Conservation (phyloP, 1,140 invertebrate genomes). For the Diplogasteroides magnus region DNA sequence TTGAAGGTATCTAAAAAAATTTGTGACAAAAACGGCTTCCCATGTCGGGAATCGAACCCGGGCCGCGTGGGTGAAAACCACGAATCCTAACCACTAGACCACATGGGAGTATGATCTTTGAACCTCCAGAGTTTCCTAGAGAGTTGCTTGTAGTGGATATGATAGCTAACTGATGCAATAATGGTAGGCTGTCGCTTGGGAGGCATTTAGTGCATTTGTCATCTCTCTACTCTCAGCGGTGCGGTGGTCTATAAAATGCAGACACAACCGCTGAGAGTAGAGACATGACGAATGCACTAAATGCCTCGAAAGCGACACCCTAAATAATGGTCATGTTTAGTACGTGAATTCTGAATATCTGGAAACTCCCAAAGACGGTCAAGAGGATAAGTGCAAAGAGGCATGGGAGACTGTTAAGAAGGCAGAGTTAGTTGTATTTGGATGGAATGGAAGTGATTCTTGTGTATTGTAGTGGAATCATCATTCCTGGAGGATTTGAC, state of each 20-base stretch:
- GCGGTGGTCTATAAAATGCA: too few relatives aligned
- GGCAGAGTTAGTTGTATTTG: slow-evolving; percentile 66
- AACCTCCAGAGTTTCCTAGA: background rate
- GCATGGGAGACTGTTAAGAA: slow-evolving; percentile 86
- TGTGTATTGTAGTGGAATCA: slow-evolving; percentile 71
- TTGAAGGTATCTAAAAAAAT: too few relatives aligned
- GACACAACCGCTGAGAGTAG: too few relatives aligned
- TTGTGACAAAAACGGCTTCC: slow-evolving; percentile 61
- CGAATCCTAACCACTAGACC: slow-evolving; percentile 68
- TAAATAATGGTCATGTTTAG: too few relatives aligned
- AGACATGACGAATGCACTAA: too few relatives aligned
- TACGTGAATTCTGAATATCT: slow-evolving; percentile 86
- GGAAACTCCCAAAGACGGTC: slow-evolving; percentile 63
- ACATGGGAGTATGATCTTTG: background rate
- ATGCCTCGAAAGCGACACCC: too few relatives aligned
- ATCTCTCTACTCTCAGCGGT: too few relatives aligned
- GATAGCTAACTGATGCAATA: too few relatives aligned
- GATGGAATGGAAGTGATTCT: slow-evolving; percentile 3
- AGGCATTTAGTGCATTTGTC: too few relatives aligned
- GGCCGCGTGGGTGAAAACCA: slow-evolving; percentile 76
- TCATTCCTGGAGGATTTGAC: slow-evolving; percentile 96
- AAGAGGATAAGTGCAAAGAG: slow-evolving; percentile 76
- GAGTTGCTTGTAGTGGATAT: too few relatives aligned
- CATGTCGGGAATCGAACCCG: slow-evolving; percentile 77
- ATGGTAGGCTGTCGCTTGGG: too few relatives aligned